These are phyloP conservation scores for Netelia fuscicornis DNA, from an alignment of 2,888 invertebrate species.

Conservation along the genomic window DNA sequence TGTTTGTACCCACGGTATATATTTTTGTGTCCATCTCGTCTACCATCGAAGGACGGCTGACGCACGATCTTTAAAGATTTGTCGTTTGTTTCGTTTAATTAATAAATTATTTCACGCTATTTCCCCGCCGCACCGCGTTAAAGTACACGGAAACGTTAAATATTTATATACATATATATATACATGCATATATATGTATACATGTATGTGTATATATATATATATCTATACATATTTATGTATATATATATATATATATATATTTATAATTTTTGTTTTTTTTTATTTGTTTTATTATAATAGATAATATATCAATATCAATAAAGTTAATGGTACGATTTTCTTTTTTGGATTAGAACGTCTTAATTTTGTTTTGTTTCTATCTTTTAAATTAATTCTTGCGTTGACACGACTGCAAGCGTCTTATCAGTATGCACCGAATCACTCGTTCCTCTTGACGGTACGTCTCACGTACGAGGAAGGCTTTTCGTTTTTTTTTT, in stretches of 20 bases:
- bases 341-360: conserved; percentile 66
- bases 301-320: conserved; percentile 57
- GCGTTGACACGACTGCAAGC: conserved; percentile 22
- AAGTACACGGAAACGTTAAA: conserved; percentile 54
- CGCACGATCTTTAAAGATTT: conserved; percentile 24
- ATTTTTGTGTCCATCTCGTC: conserved; percentile 34
- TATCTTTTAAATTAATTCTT: conserved; percentile 22
- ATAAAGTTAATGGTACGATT: conserved; percentile 68
- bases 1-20: conserved; percentile 61
- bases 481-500: conserved; percentile 2
- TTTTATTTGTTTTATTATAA: conserved; percentile 45
- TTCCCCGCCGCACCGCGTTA: conserved; percentile 60
- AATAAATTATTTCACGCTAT: conserved; percentile 64
- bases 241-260: conserved; percentile 46
- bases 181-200: conserved; percentile 32
- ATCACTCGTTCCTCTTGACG: conserved; percentile 31
- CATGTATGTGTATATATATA: conserved; percentile 48
- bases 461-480: conserved; percentile 36
- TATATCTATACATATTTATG: conserved; percentile 37
- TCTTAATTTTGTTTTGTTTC: conserved; percentile 41
- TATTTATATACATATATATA: conserved; percentile 62
- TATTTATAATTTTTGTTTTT: conserved; percentile 50
- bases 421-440: conserved; percentile 47
- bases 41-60: not conserved
- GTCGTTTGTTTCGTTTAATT: conserved; percentile 34